Evolutionary conservation across 2,113 vertebrate genomes (phyloP).

Genomic region (Harpagus bidentatus): DNA sequence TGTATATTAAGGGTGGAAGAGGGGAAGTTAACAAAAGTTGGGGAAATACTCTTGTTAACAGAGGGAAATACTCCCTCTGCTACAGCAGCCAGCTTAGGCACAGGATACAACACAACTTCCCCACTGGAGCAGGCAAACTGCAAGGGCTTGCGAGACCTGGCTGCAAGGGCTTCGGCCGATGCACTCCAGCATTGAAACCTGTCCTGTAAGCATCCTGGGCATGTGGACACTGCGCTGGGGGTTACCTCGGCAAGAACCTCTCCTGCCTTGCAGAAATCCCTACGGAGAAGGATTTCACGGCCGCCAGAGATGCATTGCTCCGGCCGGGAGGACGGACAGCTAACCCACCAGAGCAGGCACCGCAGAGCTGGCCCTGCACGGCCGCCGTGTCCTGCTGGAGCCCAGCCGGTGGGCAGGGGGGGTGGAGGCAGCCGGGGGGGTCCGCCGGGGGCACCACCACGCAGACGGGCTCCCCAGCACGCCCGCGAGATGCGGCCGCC

Average conservation of each 20-base stretch:
- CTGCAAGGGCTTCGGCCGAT: not conserved
- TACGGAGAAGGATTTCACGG: accelerated
- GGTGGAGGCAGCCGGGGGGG: not conserved
- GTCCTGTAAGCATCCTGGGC: not conserved
- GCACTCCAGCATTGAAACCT: not conserved
- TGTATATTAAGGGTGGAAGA: not conserved
- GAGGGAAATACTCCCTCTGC: not conserved
- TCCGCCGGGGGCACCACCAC: not conserved
- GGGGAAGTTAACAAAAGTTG: not conserved
- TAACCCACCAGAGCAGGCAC: not conserved
- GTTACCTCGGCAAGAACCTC: not conserved
- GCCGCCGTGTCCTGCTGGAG: not conserved
- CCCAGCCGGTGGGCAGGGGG: not conserved
- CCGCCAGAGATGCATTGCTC: not conserved
- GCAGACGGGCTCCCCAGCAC: not conserved
- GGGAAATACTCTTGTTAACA: not conserved
- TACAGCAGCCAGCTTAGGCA: not conserved
- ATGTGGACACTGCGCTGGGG: accelerated
- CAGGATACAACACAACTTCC: accelerated
- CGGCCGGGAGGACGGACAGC: not conserved
- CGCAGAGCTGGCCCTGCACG: not conserved
- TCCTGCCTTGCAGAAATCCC: not conserved
- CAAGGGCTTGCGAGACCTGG: not conserved
- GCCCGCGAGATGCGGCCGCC: not conserved
- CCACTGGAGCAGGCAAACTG: not conserved